Evolutionary conservation across 2,797 vertebrate genomes (phyloP).

Genomic region (Takifugu ocellatus): DNA sequence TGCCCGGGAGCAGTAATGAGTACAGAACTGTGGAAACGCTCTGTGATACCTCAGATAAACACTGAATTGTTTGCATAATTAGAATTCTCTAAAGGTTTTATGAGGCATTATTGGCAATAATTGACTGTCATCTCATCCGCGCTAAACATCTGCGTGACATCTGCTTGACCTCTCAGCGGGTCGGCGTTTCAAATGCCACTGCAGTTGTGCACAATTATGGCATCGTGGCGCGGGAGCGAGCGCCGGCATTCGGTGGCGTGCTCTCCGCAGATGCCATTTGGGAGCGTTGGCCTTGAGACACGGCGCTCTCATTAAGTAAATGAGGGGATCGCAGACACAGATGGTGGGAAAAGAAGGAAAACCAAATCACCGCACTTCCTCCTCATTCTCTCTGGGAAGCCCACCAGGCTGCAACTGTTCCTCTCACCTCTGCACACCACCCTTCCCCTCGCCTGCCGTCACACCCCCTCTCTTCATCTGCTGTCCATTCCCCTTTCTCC

Average conservation of each 20-base stretch:
- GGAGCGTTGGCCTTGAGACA: conserved; percentile 38
- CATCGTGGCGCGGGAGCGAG: not conserved
- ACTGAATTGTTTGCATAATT: conserved; percentile 10
- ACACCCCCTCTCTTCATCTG: conserved; percentile 7
- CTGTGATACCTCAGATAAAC: not conserved
- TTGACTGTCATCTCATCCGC: no score
- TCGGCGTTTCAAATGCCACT: conserved; percentile 6
- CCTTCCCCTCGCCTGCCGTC: not conserved
- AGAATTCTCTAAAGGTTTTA: not conserved
- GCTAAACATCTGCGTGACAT: no score
- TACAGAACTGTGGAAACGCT: conserved; percentile 1
- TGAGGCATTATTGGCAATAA: conserved; percentile 2
- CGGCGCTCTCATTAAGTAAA: conserved; percentile 63
- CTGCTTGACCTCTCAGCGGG: no score
- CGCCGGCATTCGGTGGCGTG: not conserved
- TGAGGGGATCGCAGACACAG: conserved; percentile 55
- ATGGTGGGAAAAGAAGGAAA: conserved; percentile 51
- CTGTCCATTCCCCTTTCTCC: conserved; percentile 3
- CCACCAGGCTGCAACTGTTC: conserved; percentile 50
- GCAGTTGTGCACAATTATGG: not conserved
- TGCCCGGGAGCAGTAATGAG: conserved; percentile 22
- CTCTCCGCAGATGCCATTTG: conserved; percentile 27
- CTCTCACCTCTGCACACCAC: not conserved
- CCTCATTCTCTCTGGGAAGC: conserved; percentile 24
- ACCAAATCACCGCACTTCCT: conserved; percentile 44